These are phyloP conservation scores for Gymnorhina tibicen DNA, from an alignment of 2,113 vertebrate genomes.

Conservation along the genomic window DNA sequence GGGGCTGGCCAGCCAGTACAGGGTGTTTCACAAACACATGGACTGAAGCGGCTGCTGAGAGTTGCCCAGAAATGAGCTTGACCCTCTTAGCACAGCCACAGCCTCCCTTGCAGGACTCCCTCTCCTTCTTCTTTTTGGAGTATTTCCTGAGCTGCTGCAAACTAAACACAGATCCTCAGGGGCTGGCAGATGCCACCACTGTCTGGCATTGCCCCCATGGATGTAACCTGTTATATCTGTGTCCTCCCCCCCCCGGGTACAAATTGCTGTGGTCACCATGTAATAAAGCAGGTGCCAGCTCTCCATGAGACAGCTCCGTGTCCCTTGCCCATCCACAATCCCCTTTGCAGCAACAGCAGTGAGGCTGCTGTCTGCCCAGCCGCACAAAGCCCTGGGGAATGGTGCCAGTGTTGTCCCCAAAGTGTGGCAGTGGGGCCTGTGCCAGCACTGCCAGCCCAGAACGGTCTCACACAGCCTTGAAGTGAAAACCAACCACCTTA, in stretches of 20 bases:
- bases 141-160: neutral
- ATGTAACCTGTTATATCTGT: neutral
- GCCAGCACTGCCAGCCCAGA: neutral
- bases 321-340: neutral
- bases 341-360: neutral
- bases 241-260: neutral
- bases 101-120: neutral
- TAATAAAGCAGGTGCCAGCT: neutral
- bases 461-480: neutral
- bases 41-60: neutral
- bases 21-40: neutral
- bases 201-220: neutral
- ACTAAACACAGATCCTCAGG: neutral
- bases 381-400: neutral
- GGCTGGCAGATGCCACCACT: neutral
- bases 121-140: neutral
- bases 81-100: neutral
- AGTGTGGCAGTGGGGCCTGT: accelerated
- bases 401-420: neutral
- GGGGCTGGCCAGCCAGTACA: neutral
- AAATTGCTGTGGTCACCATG: accelerated
- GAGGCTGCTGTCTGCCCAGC: neutral
- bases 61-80: neutral
- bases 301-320: accelerated
- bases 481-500: neutral